A percentile compares a stretch with the other conserved stretches of the same genome.
Evolutionary conservation across 1,140 invertebrate genomes (phyloP).

Genomic region (Asobara japonica): DNA sequence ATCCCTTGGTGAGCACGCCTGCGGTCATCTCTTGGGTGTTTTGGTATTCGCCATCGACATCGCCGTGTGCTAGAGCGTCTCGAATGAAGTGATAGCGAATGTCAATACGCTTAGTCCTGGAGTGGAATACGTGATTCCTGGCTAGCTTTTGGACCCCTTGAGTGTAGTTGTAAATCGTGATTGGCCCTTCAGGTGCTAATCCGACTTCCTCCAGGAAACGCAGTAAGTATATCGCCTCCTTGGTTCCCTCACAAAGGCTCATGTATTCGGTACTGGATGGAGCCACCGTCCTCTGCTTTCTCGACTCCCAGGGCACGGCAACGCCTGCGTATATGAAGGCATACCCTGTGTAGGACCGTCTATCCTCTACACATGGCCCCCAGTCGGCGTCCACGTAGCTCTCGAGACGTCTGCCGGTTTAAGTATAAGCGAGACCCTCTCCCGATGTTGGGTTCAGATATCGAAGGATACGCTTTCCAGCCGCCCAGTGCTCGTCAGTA

Average conservation of each 20-base stretch:
- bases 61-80: too few relatives aligned
- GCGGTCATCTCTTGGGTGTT: too few relatives aligned
- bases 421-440: background rate
- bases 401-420: background rate
- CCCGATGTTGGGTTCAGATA: background rate
- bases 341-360: background rate
- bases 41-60: too few relatives aligned
- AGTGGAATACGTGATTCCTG: background rate
- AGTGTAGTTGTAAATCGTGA: background rate
- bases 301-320: background rate
- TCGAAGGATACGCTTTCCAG: slow-evolving; percentile 37
- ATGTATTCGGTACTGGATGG: background rate
- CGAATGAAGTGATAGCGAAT: slow-evolving; percentile 15
- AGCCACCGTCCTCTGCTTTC: background rate
- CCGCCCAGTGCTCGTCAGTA: slow-evolving; percentile 27
- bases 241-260: background rate
- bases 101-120: slow-evolving; percentile 3
- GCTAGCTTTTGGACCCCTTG: background rate
- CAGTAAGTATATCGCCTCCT: background rate
- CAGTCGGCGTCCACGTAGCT: background rate
- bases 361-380: background rate
- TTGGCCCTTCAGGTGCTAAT: background rate
- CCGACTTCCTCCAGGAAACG: background rate
- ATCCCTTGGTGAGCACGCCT: too few relatives aligned
- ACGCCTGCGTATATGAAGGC: background rate